These are phyloP conservation scores for Macrotus californicus DNA, from an alignment of 2,113 vertebrate genomes.

Conservation along the genomic window DNA sequence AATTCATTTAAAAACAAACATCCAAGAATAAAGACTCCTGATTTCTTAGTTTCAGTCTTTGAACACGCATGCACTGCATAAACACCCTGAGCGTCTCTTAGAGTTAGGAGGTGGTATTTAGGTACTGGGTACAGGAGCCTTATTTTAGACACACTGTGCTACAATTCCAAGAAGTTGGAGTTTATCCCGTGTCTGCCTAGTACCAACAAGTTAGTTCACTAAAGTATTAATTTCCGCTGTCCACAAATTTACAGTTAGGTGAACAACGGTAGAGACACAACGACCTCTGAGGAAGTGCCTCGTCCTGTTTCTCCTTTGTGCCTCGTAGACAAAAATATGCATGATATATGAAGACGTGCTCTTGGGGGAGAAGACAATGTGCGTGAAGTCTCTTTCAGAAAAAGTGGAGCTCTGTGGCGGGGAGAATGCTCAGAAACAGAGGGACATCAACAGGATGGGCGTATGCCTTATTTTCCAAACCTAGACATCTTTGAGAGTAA, in stretches of 20 bases:
- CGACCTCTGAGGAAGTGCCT: not conserved
- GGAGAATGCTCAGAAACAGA: not conserved
- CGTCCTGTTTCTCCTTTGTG: not conserved
- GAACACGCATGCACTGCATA: not conserved
- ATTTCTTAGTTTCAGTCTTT: not conserved
- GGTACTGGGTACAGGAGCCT: not conserved
- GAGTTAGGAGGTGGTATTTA: not conserved
- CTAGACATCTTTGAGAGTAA: not conserved
- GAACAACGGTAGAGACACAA: not conserved
- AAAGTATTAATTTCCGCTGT: slow-evolving; percentile 27
- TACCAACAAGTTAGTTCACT: not conserved
- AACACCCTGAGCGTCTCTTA: not conserved
- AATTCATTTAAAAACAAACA: not conserved
- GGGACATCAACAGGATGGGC: not conserved
- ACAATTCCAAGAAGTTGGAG: not conserved
- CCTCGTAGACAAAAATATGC: not conserved
- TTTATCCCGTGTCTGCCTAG: not conserved
- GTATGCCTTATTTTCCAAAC: not conserved
- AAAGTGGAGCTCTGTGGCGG: not conserved
- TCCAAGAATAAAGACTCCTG: not conserved
- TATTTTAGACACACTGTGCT: not conserved
- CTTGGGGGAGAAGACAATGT: too few species aligned
- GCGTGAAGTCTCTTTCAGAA: not conserved
- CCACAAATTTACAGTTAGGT: not conserved
- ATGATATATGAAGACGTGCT: not conserved